A percentile compares a stretch with the other conserved stretches of the same genome.
These are phyloP conservation scores for Actenoides hombroni DNA, from an alignment of 2,113 vertebrate species.

Conservation along the genomic window DNA sequence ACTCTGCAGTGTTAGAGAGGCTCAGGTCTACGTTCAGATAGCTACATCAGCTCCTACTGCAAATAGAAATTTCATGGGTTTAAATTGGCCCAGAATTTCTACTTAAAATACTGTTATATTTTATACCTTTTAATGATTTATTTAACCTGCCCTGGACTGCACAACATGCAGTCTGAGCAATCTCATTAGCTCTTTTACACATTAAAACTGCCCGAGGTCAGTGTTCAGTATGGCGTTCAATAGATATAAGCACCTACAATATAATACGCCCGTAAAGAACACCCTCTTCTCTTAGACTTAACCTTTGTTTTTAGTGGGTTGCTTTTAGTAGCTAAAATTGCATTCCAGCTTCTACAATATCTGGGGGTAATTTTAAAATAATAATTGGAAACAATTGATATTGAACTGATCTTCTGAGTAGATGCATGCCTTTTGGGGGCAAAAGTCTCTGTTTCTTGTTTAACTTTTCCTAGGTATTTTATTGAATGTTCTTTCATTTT, in stretches of 20 bases:
- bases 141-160: not conserved
- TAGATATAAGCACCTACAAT: not conserved
- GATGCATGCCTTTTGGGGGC: not conserved
- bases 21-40: not conserved
- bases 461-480: not conserved
- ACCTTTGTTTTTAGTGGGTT: not conserved
- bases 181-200: conserved; percentile 31
- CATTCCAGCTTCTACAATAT: not conserved
- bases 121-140: conserved; percentile 4
- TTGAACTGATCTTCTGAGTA: not conserved
- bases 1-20: not conserved
- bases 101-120: not conserved
- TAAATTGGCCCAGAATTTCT: conserved; percentile 4
- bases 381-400: not conserved
- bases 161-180: not conserved
- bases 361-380: not conserved
- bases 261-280: not conserved
- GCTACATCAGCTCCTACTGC: not conserved
- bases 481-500: not conserved
- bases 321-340: not conserved
- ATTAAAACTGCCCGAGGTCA: not conserved
- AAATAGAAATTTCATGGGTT: not conserved
- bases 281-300: not conserved
- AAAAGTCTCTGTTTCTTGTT: not conserved
- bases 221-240: not conserved